Evolutionary conservation across 2,113 vertebrate genomes (phyloP).

Genomic region (Platanista minor): DNA sequence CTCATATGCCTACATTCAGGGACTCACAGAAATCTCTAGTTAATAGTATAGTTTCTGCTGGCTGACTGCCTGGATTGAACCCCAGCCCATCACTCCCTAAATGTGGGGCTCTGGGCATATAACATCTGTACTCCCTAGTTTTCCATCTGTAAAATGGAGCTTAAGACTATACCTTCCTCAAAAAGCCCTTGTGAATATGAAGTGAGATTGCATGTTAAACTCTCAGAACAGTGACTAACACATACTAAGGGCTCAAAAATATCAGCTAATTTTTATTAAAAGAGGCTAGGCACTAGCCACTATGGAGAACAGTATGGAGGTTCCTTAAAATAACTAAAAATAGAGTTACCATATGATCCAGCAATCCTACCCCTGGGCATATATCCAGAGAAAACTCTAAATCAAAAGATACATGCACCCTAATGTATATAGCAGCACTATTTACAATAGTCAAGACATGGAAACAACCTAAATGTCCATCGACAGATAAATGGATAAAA

Average conservation of each 20-base stretch:
- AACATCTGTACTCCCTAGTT: not conserved
- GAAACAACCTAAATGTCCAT: not conserved
- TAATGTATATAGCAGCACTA: not conserved
- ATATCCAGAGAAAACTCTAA: not conserved
- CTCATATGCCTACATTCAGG: not conserved
- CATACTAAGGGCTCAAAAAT: not conserved
- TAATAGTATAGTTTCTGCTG: not conserved
- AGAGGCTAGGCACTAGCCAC: not conserved
- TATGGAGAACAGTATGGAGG: not conserved
- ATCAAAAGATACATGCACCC: not conserved
- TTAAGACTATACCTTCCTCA: not conserved
- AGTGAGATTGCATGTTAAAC: not conserved
- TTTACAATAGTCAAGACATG: not conserved
- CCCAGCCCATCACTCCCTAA: not conserved
- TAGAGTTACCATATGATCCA: not conserved
- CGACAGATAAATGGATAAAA: not conserved
- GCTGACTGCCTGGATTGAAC: not conserved
- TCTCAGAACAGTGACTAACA: not conserved
- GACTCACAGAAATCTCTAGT: not conserved
- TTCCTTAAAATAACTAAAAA: not conserved
- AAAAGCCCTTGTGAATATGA: not conserved
- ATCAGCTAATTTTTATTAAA: not conserved
- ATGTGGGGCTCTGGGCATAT: not conserved
- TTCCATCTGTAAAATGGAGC: not conserved
- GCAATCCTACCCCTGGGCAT: not conserved